These are phyloP conservation scores for Psilopsiagon aymara DNA, from an alignment of 2,113 vertebrate genomes.

Conservation along the genomic window DNA sequence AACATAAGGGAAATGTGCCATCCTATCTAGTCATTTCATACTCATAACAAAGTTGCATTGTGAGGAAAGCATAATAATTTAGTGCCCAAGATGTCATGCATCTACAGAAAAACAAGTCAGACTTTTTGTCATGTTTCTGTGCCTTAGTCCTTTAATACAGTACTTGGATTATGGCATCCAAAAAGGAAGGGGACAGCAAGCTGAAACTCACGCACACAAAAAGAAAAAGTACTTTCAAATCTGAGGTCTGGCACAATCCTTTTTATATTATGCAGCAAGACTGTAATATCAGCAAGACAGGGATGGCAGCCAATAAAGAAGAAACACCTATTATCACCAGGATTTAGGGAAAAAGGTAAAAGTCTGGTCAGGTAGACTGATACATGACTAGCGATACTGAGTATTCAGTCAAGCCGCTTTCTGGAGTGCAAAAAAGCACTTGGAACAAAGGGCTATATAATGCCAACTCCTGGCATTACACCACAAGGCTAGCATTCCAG, in stretches of 20 bases:
- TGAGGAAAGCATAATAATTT: not conserved
- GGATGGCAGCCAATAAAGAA: not conserved
- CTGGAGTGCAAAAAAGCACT: not conserved
- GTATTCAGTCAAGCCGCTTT: not conserved
- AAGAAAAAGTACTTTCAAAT: not conserved
- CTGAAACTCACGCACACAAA: not conserved
- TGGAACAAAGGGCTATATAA: not conserved
- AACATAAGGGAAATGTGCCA: not conserved
- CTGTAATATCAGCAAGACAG: not conserved
- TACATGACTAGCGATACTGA: fast-evolving
- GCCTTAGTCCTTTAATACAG: not conserved
- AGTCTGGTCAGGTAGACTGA: not conserved
- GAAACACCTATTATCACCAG: not conserved
- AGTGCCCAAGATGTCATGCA: not conserved
- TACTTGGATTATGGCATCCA: not conserved
- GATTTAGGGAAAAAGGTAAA: not conserved
- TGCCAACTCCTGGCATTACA: too few species aligned
- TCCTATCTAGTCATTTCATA: not conserved
- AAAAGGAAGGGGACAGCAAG: not conserved
- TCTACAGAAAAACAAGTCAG: not conserved
- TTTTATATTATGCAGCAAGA: not conserved
- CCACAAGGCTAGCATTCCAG: not conserved
- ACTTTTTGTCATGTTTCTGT: not conserved
- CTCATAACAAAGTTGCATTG: not conserved
- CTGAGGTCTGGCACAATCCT: not conserved